These are phyloP conservation scores for Belgica antarctica DNA, from an alignment of 2,888 invertebrate species.

Conservation along the genomic window DNA sequence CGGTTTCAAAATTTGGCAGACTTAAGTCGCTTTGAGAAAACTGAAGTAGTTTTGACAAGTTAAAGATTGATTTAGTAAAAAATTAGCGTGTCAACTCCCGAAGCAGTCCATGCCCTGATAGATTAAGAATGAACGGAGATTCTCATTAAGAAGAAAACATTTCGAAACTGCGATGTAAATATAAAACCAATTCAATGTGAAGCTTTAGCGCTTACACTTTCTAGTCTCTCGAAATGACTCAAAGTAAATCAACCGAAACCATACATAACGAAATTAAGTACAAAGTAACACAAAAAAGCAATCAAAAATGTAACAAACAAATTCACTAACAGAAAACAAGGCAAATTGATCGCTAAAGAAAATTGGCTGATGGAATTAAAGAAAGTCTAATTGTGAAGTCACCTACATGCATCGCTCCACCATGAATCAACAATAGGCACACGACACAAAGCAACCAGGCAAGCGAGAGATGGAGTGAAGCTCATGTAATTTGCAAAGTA, in stretches of 20 bases:
- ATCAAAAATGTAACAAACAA: neutral
- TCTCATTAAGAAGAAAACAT: too few relatives aligned
- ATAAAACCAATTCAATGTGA: too few relatives aligned
- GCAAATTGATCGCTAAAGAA: neutral
- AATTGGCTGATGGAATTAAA: neutral
- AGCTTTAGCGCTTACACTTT: too few relatives aligned
- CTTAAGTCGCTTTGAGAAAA: too few relatives aligned
- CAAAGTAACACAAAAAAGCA: conserved; percentile 22
- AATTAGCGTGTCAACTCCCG: too few relatives aligned
- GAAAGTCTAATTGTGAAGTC: neutral
- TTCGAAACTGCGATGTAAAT: too few relatives aligned
- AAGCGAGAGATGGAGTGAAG: neutral
- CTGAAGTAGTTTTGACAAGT: too few relatives aligned
- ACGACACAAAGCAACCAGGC: neutral
- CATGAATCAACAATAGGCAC: neutral
- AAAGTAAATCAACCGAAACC: neutral
- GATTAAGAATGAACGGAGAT: too few relatives aligned
- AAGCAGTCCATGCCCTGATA: too few relatives aligned
- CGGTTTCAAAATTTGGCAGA: too few relatives aligned
- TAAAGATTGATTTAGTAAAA: too few relatives aligned
- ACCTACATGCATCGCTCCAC: neutral
- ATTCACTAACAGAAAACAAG: neutral
- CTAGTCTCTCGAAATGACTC: too few relatives aligned
- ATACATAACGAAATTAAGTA: neutral
- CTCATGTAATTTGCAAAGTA: neutral